Evolutionary conservation across 2,113 vertebrate genomes (phyloP), one percentile per base, ranked within the genome.

Genomic region (Clupea harengus): DNA sequence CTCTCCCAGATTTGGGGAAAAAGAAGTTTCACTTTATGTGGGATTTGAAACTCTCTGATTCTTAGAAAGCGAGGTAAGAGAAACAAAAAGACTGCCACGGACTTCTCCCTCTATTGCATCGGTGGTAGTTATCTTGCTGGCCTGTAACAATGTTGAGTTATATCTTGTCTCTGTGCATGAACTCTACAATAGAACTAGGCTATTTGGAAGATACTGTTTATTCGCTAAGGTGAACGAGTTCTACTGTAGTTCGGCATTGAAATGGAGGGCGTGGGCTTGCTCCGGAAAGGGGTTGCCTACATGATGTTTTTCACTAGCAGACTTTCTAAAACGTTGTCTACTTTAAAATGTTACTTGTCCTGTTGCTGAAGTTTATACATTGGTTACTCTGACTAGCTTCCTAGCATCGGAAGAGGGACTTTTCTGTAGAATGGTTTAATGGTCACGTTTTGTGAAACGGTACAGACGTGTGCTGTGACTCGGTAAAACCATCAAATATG

Each of bases 21-120:
- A 90, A 93, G 92, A 93, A 94, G 93, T 95, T 95, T 94, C 92
- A 93, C 92, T 94, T 93, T 94, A 93, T 92, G 87, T 90, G 91
- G 94, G 93, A 95, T 94, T 94, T 92, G 89, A 91, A 89, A 90
- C 90, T 91, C 88, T 57, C 67, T 89, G 88, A 90, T 91, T 94
- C 94, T 91, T 94, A 91, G 94, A 95, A 92, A 95, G 94, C 93
- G 89, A 95, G 94, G 95, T 95, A 95, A 95, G 94, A 88, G 49
- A 85, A 83, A 88, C 83, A 78, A 82, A 82, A 84, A 64, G 57
- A 57, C 81, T 82, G 75, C 52, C 44, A 54, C 18, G 60, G 85
- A 81, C 32, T 64, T 44, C 46, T 57, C 17, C 45, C 25, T 54
- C 49, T 54, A 47, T 84, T 39, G 28, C 45, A 9, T 78, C 72